Percentiles rank a stretch among this genome's conserved stretches.
These are phyloP conservation scores for Phaenicophaeus curvirostris DNA, from an alignment of 2,797 vertebrate species.

Conservation along the genomic window DNA sequence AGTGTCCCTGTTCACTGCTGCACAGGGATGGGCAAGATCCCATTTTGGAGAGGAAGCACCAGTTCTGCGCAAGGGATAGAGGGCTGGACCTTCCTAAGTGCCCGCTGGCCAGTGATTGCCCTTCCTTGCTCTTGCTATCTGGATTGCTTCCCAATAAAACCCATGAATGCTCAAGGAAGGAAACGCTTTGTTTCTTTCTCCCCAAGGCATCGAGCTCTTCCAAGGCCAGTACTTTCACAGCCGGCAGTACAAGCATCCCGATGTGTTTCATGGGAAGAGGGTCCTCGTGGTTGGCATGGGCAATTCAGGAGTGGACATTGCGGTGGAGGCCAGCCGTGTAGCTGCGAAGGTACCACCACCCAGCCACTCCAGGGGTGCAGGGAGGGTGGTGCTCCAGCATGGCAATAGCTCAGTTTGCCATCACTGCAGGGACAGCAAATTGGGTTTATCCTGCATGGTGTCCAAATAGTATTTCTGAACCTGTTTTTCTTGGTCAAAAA, in stretches of 20 bases:
- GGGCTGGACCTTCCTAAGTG: rapidly evolving
- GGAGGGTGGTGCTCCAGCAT: not conserved
- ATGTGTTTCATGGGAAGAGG: constrained; percentile 80
- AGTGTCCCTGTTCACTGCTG: not conserved
- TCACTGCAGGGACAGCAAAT: not conserved
- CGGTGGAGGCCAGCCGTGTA: constrained; percentile 84
- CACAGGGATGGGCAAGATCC: not conserved
- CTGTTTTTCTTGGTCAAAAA: not conserved
- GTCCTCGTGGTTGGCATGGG: constrained; percentile 88
- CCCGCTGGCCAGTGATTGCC: not conserved
- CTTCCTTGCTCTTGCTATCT: not conserved
- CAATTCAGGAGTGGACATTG: constrained; percentile 88
- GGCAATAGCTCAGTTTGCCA: not conserved
- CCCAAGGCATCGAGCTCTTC: constrained; percentile 83
- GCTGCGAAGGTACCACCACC: constrained; percentile 77
- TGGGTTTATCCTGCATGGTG: not conserved
- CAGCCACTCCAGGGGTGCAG: rapidly evolving
- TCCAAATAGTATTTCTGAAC: not conserved
- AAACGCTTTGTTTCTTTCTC: not conserved
- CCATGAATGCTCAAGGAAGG: not conserved
- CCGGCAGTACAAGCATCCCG: constrained; percentile 85
- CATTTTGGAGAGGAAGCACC: not conserved
- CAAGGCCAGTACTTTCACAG: constrained; percentile 84
- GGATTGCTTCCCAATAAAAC: not conserved
- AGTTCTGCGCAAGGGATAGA: rapidly evolving